Evolutionary conservation across 2,888 invertebrate genomes (phyloP).

Genomic region (Ernsta delagoae): DNA sequence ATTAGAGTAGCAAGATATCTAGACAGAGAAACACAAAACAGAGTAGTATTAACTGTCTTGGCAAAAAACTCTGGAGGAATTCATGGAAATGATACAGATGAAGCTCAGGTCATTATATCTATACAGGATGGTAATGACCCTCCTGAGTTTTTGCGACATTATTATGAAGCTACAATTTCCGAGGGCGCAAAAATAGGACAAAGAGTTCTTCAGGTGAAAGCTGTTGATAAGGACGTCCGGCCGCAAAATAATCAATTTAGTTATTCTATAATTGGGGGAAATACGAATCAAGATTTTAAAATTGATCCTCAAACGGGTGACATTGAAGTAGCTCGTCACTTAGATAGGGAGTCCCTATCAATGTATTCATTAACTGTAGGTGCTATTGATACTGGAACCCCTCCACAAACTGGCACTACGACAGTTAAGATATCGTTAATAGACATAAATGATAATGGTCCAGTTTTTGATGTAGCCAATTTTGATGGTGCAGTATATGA

Average conservation of each 20-base stretch:
- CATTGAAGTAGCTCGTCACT: slow-evolving; percentile 89
- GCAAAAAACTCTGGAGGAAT: slow-evolving; percentile 98
- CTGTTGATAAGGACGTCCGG: slow-evolving; percentile 95
- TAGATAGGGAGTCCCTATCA: slow-evolving; percentile 93
- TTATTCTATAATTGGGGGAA: slow-evolving; percentile 94
- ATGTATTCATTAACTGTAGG: slow-evolving; percentile 91
- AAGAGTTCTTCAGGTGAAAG: slow-evolving; percentile 91
- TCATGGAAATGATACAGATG: slow-evolving; percentile 97
- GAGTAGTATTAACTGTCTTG: slow-evolving; percentile 95
- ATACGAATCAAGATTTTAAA: slow-evolving; percentile 92
- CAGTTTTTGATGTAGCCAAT: slow-evolving; percentile 89
- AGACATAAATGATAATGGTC: slow-evolving; percentile 98
- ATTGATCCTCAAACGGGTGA: slow-evolving; percentile 94
- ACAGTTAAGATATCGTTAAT: slow-evolving; percentile 91
- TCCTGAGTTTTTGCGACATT: slow-evolving; percentile 93
- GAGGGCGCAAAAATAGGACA: slow-evolving; percentile 92
- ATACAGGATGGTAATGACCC: slow-evolving; percentile 99
- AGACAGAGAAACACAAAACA: slow-evolving; percentile 94
- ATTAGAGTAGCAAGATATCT: slow-evolving; percentile 92
- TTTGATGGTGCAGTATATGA: slow-evolving; percentile 92
- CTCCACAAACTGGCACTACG: slow-evolving; percentile 96
- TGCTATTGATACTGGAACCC: slow-evolving; percentile 94
- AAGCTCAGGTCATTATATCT: slow-evolving; percentile 96
- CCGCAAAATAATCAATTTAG: slow-evolving; percentile 96
- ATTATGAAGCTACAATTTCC: slow-evolving; percentile 91